These are phyloP conservation scores for Corythornis cristatus DNA, from an alignment of 2,113 vertebrate genomes.

Conservation along the genomic window DNA sequence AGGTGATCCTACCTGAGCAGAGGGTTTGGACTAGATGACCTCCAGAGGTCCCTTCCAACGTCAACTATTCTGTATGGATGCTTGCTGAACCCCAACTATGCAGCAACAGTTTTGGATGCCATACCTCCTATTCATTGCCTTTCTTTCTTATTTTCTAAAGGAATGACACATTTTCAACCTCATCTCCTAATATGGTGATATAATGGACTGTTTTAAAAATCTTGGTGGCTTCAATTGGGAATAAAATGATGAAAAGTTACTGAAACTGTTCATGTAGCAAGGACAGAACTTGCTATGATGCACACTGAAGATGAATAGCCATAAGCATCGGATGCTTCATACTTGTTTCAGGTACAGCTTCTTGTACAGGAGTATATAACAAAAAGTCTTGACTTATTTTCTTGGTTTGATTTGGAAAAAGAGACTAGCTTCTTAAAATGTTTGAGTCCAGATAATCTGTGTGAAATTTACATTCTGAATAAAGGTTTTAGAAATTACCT, in stretches of 20 bases:
- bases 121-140: background rate
- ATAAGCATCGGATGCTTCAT: background rate
- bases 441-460: background rate
- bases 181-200: background rate
- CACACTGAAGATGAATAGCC: background rate
- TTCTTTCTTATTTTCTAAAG: background rate
- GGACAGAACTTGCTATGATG: background rate
- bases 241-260: background rate
- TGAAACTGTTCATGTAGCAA: background rate
- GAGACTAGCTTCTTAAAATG: background rate
- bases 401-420: background rate
- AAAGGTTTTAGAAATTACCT: background rate
- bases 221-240: background rate
- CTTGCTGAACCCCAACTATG: background rate
- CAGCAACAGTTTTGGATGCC: background rate
- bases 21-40: accelerated
- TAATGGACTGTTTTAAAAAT: background rate
- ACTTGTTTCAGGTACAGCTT: background rate
- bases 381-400: background rate
- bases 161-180: background rate
- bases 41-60: background rate
- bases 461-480: background rate
- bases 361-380: background rate
- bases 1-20: background rate
- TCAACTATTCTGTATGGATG: background rate